These are phyloP conservation scores for Craniophora ligustri DNA, from an alignment of 2,888 invertebrate species.

Conservation along the genomic window DNA sequence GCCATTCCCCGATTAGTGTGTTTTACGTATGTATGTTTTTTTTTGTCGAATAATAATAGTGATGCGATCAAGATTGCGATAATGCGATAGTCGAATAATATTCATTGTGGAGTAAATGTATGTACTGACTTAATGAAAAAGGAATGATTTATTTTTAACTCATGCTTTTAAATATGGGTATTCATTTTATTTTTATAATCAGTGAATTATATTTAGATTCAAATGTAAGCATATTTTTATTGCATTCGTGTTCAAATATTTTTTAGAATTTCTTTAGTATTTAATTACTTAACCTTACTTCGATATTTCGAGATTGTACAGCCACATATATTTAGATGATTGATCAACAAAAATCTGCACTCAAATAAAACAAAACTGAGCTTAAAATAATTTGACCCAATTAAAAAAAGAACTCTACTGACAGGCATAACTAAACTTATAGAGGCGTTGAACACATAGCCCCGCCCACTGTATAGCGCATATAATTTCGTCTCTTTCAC, in stretches of 20 bases:
- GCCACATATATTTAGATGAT: no score
- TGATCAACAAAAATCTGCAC: neutral
- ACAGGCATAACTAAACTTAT: conserved; percentile 58
- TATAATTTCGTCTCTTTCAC: conserved; percentile 65
- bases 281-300: no score
- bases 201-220: no score
- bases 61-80: neutral
- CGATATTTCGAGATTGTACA: no score
- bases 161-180: no score
- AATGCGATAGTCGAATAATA: neutral
- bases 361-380: neutral
- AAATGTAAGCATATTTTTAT: no score
- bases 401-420: conserved; percentile 33
- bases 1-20: conserved; percentile 41
- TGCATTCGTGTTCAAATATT: no score
- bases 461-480: conserved; percentile 75
- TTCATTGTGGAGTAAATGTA: neutral
- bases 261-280: no score
- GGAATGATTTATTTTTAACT: no score
- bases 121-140: no score
- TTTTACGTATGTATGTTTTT: conserved; percentile 8
- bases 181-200: no score
- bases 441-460: conserved; percentile 59
- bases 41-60: conserved; percentile 14
- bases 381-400: conserved; percentile 11